phyloP scores from a whole-genome alignment of 2,113 vertebrate species.

The Junco hyemalis region DNA sequence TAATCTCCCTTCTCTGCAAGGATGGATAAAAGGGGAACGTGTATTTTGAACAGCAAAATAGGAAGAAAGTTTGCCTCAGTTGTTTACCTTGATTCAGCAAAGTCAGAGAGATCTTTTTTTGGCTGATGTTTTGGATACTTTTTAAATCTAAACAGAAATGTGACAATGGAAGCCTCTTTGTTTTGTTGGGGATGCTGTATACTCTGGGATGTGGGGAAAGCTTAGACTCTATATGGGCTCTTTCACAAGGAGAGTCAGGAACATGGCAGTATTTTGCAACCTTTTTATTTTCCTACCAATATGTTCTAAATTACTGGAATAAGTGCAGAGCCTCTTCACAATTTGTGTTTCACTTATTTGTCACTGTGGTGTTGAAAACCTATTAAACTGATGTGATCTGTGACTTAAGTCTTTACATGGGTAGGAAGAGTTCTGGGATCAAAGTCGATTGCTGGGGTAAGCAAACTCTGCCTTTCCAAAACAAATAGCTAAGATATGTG shows the following conservation, averaged over 20 bases:
- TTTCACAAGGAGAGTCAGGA: not conserved
- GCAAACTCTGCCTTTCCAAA: not conserved
- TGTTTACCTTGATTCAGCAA: not conserved
- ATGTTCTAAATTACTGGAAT: not conserved
- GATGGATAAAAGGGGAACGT: not conserved
- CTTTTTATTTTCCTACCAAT: not conserved
- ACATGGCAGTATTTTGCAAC: not conserved
- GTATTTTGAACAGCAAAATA: not conserved
- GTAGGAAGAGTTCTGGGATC: not conserved
- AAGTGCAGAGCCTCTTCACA: not conserved
- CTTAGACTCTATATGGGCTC: not conserved
- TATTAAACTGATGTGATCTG: not conserved
- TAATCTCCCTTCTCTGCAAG: not conserved
- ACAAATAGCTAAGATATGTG: not conserved
- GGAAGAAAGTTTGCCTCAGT: not conserved
- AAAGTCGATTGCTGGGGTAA: not conserved
- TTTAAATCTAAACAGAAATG: not conserved
- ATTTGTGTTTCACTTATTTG: not conserved
- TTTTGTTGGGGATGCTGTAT: not conserved
- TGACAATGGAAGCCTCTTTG: not conserved
- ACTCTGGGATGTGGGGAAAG: not conserved
- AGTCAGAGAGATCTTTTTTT: not conserved
- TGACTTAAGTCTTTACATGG: not conserved
- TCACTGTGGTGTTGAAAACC: not conserved
- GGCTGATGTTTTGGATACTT: not conserved